These are phyloP conservation scores for Amphiprion percula DNA, from an alignment of 2,113 vertebrate species.

Conservation along the genomic window DNA sequence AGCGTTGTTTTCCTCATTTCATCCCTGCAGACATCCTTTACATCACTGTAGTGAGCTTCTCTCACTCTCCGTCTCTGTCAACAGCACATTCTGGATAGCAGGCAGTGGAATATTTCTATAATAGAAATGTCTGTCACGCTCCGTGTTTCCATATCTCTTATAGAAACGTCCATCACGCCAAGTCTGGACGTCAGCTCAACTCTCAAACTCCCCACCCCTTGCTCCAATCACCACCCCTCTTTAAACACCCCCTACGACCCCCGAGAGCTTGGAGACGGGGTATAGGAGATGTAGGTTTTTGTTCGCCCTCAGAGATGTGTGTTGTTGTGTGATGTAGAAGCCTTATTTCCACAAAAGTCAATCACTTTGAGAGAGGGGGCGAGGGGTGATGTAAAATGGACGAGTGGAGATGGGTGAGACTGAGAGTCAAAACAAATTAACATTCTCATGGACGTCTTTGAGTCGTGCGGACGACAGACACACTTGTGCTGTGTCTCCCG, in stretches of 20 bases:
- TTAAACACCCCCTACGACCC: background rate
- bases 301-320: constrained; percentile 39
- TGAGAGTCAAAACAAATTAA: constrained; percentile 62
- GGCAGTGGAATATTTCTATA: constrained; percentile 54
- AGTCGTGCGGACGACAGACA: constrained; percentile 27
- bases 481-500: background rate
- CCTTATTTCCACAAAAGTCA: constrained; percentile 63
- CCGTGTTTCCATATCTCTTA: constrained; percentile 63
- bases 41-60: background rate
- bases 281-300: constrained; percentile 4
- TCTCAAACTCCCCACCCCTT: constrained; percentile 15
- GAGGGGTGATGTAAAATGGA: background rate
- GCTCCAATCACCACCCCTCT: background rate
- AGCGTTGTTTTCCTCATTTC: constrained; percentile 25
- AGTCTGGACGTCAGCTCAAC: constrained; percentile 54
- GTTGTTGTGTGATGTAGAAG: constrained; percentile 54
- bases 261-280: background rate
- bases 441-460: constrained; percentile 31
- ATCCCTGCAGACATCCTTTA: constrained; percentile 13
- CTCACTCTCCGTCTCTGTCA: constrained; percentile 15
- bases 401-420: constrained; percentile 34
- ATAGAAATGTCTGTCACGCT: constrained; percentile 78
- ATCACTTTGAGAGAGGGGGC: constrained; percentile 27
- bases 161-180: constrained; percentile 68
- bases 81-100: constrained; percentile 33